phyloP scores from a whole-genome alignment of 2,113 vertebrate genomes.

The Dasyurus viverrinus region DNA sequence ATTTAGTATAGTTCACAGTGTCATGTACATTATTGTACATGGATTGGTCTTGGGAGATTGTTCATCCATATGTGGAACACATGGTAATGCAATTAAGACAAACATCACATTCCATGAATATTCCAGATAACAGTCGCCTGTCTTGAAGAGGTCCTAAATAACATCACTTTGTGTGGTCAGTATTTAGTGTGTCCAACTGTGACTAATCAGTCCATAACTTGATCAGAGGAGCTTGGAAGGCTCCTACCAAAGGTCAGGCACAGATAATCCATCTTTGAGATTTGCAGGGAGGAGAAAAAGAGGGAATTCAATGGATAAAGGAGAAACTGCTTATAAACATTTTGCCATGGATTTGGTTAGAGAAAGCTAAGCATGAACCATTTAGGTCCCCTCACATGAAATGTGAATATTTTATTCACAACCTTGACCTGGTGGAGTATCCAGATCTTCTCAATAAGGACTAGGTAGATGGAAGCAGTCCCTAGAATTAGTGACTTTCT shows the following conservation, averaged over 20 bases:
- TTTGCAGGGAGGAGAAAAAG: background rate
- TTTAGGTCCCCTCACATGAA: slow-evolving; percentile 1
- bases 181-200: background rate
- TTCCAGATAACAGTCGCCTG: background rate
- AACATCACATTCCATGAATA: background rate
- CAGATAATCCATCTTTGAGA: too few relatives aligned
- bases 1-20: background rate
- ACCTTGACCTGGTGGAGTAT: background rate
- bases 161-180: too few relatives aligned
- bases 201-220: background rate
- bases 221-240: too few relatives aligned
- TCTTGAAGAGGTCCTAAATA: background rate
- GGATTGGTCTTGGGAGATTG: background rate
- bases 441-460: background rate
- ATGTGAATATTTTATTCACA: background rate
- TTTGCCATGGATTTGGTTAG: background rate
- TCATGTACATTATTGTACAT: background rate
- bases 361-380: background rate
- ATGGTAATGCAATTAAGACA: background rate
- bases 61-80: slow-evolving; percentile 1
- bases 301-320: background rate
- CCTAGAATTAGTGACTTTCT: background rate
- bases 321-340: background rate
- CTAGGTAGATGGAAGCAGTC: background rate
- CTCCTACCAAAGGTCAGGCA: too few relatives aligned